Evolutionary conservation across 2,888 invertebrate species (phyloP), one percentile per base, ranked within the genome.

Genomic region (Griposia aprilina): DNA sequence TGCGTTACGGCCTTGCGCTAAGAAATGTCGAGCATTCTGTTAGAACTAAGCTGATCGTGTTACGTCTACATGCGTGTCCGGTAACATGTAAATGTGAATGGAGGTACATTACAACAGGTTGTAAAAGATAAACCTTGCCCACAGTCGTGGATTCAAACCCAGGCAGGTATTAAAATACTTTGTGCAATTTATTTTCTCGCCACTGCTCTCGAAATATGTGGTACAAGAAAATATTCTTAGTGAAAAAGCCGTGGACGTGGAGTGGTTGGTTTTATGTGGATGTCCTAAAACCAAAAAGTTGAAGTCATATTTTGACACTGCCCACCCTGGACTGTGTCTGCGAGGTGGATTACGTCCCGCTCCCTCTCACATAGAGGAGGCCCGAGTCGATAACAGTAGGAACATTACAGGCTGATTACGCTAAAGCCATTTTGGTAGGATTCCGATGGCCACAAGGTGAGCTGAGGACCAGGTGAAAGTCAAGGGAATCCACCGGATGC

Each of bases 1-100:
- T 57, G 71, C 60, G 66, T 55, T 50, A n/a, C 59, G 62, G 76
- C 76, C 73, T 86, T 63, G 76, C 20, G 11, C 26, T 20, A 6
- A 10, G 50, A 74, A 52, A n/a, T 45, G 60, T 52, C 48, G 41
- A n/a, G 63, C 57, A 48, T 36, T 36, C 36, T 74, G 48, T 67
- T 48, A 11, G 55, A 23, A 13, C 23, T n/a, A 50, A 30, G n/a
- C 30, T 52, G 66, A 71, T 85, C 50, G 15, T 23, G 52, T 73
- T 73, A 55, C n/a, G n/a, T n/a, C n/a, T n/a, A n/a, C 81, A 52
- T 6, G 65, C n/a, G 52, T 76, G 66, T 62, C 60, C 67, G 20
- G 41, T 26, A 62, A 41, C 57, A 74, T 36, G 6, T 15, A 10
- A 15, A 48, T 36, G 36, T 57, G 48, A 23, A 63, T n/a, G 30